These are phyloP conservation scores for Drosophila lacteicornis DNA, from an alignment of 1,140 invertebrate genomes.

Conservation along the genomic window DNA sequence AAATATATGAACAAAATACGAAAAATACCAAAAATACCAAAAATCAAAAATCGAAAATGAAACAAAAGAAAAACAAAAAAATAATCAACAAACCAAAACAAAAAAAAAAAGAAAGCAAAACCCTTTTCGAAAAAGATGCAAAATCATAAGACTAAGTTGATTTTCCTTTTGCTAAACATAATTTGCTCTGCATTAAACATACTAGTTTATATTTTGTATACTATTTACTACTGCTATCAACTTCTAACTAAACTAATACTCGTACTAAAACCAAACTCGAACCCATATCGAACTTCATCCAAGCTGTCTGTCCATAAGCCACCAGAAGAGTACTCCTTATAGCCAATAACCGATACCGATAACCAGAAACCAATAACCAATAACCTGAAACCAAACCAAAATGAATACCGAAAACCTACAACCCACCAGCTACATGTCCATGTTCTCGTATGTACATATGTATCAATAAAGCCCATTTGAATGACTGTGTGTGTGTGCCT, in stretches of 20 bases:
- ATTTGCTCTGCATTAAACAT: slow-evolving; percentile 81
- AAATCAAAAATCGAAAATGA: slow-evolving; percentile 38
- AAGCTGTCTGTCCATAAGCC: slow-evolving; percentile 54
- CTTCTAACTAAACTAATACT: slow-evolving; percentile 73
- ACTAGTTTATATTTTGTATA: slow-evolving; percentile 82
- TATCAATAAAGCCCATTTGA: slow-evolving; percentile 26
- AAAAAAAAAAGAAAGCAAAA: slow-evolving; percentile 35
- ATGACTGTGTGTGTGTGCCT: slow-evolving; percentile 38
- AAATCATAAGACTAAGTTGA: slow-evolving; percentile 46
- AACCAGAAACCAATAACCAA: too few relatives aligned
- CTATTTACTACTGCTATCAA: slow-evolving; percentile 78
- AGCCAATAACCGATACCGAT: not conserved
- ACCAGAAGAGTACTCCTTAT: slow-evolving; percentile 33
- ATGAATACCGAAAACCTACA: slow-evolving; percentile 5
- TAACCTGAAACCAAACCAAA: not conserved
- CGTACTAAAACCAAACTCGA: slow-evolving; percentile 64
- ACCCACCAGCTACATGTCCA: slow-evolving; percentile 44
- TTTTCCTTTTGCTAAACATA: slow-evolving; percentile 81
- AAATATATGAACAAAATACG: slow-evolving; percentile 45
- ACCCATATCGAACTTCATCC: slow-evolving; percentile 57
- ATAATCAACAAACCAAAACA: slow-evolving; percentile 32
- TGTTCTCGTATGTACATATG: slow-evolving; percentile 45
- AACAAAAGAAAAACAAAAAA: slow-evolving; percentile 48
- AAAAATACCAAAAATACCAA: slow-evolving; percentile 38
- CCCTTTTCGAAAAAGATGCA: slow-evolving; percentile 32